Evolutionary conservation across 2,797 vertebrate genomes (phyloP), one percentile per base, ranked within the genome.

Genomic region (Peromyscus melanophrys): DNA sequence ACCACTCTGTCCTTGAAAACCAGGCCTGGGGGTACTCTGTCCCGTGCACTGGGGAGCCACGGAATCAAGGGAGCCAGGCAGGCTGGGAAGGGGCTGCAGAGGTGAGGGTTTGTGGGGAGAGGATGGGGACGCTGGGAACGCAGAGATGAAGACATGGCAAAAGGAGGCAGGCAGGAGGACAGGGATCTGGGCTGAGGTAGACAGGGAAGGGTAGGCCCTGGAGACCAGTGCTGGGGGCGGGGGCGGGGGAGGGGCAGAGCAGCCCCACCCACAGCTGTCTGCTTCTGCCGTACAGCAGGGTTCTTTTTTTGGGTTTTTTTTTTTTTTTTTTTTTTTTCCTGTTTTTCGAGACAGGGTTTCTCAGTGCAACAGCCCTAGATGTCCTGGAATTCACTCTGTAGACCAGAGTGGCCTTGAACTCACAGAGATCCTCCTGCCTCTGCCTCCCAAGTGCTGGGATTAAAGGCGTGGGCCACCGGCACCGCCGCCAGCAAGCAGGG

Each of bases 241-340:
- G 4, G 11, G 0, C 10, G 2, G 31, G 25, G 25, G 4, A 12
- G 37, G 6, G 43, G 16, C n/a, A 6, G 25, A 57, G 65, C 31
- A 67, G 63, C 13, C 12, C 23, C 13, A 23, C 6, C 10, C 61
- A 23, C 21, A 37, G 46, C 14, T 21, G 4, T 37, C 14, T 21
- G 52, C 29, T n/a, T 49, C 57, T 49, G 31, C 46, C 9, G 1
- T 14, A 8, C 23, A 77, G 23, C 21, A 31, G 21, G 55, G 1
- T 3, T 71, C 37, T 29, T 13, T 13, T 43, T 59, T 59, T 23
- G 40, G 40, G 40, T 40, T 40, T 40, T 6, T 59, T 23, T 59
- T 4, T 6, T 21, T 6, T 19, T 0, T 3, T 65, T 31, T 27
- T 17, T 13, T n/a, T 25, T 8, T 61, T 7, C 23, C 23, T 25